Evolutionary conservation across 2,888 invertebrate genomes (phyloP).

Genomic region (Synergus gifuensis): DNA sequence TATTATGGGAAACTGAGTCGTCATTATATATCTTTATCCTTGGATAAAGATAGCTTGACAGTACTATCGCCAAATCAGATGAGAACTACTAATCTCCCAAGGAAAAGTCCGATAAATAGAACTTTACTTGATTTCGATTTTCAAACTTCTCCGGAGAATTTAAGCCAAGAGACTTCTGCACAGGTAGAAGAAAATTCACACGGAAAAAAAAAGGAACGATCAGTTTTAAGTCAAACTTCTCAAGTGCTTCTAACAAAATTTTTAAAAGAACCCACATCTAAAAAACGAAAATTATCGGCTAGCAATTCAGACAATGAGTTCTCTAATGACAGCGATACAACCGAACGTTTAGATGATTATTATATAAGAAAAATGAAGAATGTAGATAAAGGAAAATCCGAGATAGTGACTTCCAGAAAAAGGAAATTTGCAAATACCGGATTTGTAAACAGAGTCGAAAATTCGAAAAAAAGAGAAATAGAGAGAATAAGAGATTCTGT

Average conservation of each 20-base stretch:
- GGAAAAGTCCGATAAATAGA: neutral
- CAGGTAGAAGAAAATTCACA: neutral
- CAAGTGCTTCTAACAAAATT: no score
- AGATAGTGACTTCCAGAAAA: neutral
- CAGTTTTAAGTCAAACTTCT: neutral
- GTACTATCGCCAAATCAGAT: neutral
- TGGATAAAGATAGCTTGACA: neutral
- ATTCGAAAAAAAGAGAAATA: neutral
- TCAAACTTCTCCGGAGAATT: no score
- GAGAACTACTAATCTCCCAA: neutral
- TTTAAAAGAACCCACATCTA: no score
- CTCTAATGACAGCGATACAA: neutral
- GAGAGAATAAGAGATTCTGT: conserved; percentile 1
- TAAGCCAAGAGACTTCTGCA: neutral
- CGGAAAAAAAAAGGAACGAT: neutral
- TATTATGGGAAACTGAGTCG: neutral
- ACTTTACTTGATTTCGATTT: neutral
- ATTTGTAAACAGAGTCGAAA: neutral
- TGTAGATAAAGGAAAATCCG: neutral
- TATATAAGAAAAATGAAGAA: neutral
- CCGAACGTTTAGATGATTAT: neutral
- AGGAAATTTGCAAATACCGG: neutral
- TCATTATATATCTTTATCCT: neutral
- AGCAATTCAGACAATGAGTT: neutral
- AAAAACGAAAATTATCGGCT: no score